Percentiles rank a stretch among this genome's conserved stretches.
These are phyloP conservation scores for Calidris pugnax DNA, from an alignment of 2,113 vertebrate genomes.

Conservation along the genomic window DNA sequence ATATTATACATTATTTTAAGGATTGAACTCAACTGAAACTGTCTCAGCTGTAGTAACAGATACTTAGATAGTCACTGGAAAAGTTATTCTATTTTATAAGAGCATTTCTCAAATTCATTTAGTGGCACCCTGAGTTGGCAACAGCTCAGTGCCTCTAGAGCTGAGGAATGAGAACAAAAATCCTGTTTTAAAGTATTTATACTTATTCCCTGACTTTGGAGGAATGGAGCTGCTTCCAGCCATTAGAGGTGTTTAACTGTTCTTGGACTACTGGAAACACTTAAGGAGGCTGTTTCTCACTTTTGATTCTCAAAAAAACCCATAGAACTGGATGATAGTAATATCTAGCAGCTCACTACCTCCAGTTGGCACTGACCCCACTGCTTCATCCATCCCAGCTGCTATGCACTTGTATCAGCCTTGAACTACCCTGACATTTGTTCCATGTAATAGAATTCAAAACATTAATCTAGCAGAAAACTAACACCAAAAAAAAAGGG, in stretches of 20 bases:
- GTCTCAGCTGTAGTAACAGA: background rate
- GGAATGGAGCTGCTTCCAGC: background rate
- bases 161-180: background rate
- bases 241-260: background rate
- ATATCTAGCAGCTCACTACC: background rate
- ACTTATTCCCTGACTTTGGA: background rate
- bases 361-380: background rate
- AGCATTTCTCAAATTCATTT: background rate
- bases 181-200: background rate
- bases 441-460: background rate
- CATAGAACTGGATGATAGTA: background rate
- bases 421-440: background rate
- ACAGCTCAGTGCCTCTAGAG: background rate
- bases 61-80: background rate
- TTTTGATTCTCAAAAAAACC: background rate
- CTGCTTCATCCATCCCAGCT: background rate
- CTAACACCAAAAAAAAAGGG: background rate
- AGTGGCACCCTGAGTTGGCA: background rate
- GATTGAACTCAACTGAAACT: background rate
- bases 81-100: background rate
- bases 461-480: background rate
- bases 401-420: background rate
- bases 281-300: background rate
- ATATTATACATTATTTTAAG: background rate
- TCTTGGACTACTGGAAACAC: background rate